Evolutionary conservation across 2,888 invertebrate species (phyloP).

Genomic region (Melolontha melolontha): DNA sequence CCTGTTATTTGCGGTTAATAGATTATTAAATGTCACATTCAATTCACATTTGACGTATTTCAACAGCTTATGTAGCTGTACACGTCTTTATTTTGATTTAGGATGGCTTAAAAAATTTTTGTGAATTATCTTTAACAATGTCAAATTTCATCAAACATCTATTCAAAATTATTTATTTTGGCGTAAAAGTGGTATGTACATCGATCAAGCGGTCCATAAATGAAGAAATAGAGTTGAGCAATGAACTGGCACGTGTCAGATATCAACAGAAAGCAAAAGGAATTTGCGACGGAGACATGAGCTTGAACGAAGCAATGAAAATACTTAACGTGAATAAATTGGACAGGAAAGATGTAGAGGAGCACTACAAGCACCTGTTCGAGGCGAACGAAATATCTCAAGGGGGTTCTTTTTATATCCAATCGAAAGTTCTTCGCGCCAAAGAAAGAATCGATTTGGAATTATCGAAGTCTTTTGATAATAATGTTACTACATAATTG

Average conservation of each 20-base stretch:
- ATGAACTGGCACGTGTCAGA: slow-evolving; percentile 76
- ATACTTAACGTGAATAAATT: slow-evolving; percentile 85
- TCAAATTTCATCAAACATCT: slow-evolving; percentile 7
- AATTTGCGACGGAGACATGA: slow-evolving; percentile 41
- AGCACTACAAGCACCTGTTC: slow-evolving; percentile 88
- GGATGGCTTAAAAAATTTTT: background rate
- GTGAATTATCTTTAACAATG: slow-evolving; percentile 11
- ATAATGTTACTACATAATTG: slow-evolving; percentile 37
- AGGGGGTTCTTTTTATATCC: slow-evolving; percentile 95
- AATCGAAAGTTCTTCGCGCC: slow-evolving; percentile 92
- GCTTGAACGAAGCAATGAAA: slow-evolving; percentile 82
- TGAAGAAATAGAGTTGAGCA: slow-evolving; percentile 84
- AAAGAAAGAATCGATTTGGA: slow-evolving; percentile 86
- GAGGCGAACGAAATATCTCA: slow-evolving; percentile 87
- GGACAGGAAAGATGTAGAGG: slow-evolving; percentile 73
- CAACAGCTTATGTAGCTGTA: background rate
- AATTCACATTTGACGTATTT: too few species aligned
- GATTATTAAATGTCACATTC: too few species aligned
- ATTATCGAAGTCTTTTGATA: slow-evolving; percentile 58
- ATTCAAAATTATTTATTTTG: slow-evolving; percentile 34
- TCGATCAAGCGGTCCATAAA: slow-evolving; percentile 71
- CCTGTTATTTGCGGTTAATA: too few species aligned
- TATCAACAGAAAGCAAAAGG: slow-evolving; percentile 30
- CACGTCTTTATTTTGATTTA: background rate
- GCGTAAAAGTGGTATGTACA: slow-evolving; percentile 49